A percentile compares a stretch with the other conserved stretches of the same genome.
Evolutionary conservation across 2,888 invertebrate genomes (phyloP).

Genomic region (Cantharis flavilabris): DNA sequence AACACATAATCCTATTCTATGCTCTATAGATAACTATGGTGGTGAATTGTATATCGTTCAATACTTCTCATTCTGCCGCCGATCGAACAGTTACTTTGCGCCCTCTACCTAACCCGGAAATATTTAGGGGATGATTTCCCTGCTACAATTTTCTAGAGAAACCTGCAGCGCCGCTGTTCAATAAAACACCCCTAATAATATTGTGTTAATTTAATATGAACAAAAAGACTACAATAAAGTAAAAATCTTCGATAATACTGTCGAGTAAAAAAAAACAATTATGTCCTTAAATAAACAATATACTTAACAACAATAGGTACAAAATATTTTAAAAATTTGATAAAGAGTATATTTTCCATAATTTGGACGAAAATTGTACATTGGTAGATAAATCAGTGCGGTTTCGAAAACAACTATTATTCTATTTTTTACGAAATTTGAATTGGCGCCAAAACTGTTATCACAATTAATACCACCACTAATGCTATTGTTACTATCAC

Average conservation of each 20-base stretch:
- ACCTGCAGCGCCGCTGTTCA: background rate
- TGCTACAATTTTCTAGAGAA: background rate
- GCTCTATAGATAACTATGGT: slow-evolving; percentile 48
- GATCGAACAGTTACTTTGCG: slow-evolving; percentile 38
- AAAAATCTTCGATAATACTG: background rate
- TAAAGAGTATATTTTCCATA: too few species aligned
- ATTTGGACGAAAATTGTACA: background rate
- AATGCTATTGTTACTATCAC: slow-evolving; percentile 71
- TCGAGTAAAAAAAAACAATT: background rate
- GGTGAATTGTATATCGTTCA: slow-evolving; percentile 52
- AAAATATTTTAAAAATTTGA: background rate
- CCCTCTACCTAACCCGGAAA: slow-evolving; percentile 29
- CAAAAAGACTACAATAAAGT: background rate
- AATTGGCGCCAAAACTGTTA: slow-evolving; percentile 77
- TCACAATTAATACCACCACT: slow-evolving; percentile 72
- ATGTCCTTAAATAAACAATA: background rate
- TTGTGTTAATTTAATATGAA: background rate
- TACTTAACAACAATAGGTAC: background rate
- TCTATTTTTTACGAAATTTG: background rate
- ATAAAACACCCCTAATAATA: background rate
- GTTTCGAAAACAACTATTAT: background rate
- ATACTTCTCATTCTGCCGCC: slow-evolving; percentile 43
- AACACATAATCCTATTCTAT: slow-evolving; percentile 32
- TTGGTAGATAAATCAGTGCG: background rate
- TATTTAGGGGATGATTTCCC: background rate